phyloP scores from a whole-genome alignment of 2,888 invertebrate species.

The Gymnocheta viridis region DNA sequence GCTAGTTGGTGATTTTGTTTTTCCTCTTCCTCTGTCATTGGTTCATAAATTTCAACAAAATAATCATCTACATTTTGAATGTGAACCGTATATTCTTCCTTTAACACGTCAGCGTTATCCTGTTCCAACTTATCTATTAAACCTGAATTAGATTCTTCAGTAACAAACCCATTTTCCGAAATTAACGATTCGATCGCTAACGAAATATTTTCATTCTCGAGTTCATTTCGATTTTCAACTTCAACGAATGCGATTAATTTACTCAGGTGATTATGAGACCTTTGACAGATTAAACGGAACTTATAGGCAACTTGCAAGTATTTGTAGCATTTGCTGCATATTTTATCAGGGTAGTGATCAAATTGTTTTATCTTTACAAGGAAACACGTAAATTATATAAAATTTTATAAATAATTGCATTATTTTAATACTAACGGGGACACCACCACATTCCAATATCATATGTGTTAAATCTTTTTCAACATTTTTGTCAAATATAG shows the following conservation, averaged over 20 bases:
- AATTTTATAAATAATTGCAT: background rate
- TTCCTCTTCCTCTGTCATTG: slow-evolving; percentile 74
- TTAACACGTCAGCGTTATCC: slow-evolving; percentile 70
- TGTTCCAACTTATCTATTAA: slow-evolving; percentile 71
- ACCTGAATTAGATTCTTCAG: slow-evolving; percentile 68
- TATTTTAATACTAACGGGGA: slow-evolving; percentile 75
- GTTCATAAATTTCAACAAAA: slow-evolving; percentile 77
- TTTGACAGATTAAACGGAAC: slow-evolving; percentile 77
- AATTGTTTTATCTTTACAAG: slow-evolving; percentile 76
- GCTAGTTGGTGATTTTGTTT: slow-evolving; percentile 70
- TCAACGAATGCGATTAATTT: slow-evolving; percentile 79
- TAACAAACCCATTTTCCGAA: slow-evolving; percentile 54
- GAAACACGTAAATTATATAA: background rate
- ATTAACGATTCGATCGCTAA: background rate
- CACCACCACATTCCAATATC: slow-evolving; percentile 79
- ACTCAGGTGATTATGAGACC: slow-evolving; percentile 78
- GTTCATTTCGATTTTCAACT: slow-evolving; percentile 72
- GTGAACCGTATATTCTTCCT: slow-evolving; percentile 74
- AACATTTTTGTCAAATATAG: slow-evolving; percentile 77
- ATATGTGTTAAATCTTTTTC: slow-evolving; percentile 78
- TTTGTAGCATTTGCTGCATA: slow-evolving; percentile 76
- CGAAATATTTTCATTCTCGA: slow-evolving; percentile 35
- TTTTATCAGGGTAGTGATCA: slow-evolving; percentile 79
- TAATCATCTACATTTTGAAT: slow-evolving; percentile 75
- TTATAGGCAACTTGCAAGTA: slow-evolving; percentile 76